These are phyloP conservation scores for Rynchops niger DNA, from an alignment of 2,113 vertebrate genomes.

Conservation along the genomic window DNA sequence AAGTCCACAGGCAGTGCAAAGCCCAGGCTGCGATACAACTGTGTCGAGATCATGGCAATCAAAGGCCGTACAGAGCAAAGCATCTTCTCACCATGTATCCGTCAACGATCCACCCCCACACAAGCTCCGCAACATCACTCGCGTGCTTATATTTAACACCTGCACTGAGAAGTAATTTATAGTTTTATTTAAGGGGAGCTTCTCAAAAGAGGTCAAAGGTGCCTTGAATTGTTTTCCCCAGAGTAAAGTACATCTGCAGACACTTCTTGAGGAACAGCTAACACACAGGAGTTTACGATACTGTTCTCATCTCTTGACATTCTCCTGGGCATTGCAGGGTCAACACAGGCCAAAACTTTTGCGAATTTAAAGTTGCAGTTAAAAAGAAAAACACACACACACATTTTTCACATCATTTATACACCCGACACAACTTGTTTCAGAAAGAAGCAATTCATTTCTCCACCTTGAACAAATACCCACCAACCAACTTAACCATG, in stretches of 20 bases:
- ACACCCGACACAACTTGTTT: background rate
- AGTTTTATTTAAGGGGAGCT: background rate
- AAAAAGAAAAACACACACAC: background rate
- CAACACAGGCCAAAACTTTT: background rate
- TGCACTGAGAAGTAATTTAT: background rate
- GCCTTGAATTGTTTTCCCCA: background rate
- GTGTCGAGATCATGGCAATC: background rate
- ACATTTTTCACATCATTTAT: background rate
- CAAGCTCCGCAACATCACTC: background rate
- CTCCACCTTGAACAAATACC: background rate
- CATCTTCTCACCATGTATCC: background rate
- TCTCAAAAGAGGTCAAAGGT: background rate
- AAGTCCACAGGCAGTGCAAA: background rate
- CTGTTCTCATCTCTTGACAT: background rate
- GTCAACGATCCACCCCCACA: rapidly evolving
- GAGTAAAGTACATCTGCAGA: background rate
- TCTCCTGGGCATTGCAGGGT: background rate
- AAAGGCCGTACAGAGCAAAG: background rate
- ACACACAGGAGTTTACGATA: background rate
- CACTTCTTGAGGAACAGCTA: background rate
- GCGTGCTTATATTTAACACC: background rate
- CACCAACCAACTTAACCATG: background rate
- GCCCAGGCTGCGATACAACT: background rate
- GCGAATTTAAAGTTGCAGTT: background rate
- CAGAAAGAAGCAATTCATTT: background rate